phyloP scores from a whole-genome alignment of 2,797 vertebrate species.

The Selene dorsalis region DNA sequence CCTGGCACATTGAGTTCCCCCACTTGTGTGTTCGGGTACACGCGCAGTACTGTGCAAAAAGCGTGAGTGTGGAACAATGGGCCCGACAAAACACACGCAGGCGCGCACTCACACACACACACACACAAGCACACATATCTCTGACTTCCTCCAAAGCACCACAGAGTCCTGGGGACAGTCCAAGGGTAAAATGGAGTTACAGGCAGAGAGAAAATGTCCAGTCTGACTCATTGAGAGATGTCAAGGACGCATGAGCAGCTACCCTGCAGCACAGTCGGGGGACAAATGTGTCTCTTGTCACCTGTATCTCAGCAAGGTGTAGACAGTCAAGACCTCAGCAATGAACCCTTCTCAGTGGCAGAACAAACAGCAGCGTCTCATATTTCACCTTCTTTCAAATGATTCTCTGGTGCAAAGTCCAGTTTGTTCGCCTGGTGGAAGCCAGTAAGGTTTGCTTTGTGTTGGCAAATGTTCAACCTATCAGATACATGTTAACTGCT shows the following conservation, averaged over 20 bases:
- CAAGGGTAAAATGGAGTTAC: constrained; percentile 42
- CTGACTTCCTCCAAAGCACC: constrained; percentile 55
- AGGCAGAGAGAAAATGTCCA: constrained; percentile 11
- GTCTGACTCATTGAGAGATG: constrained; percentile 30
- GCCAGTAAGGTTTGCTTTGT: background rate
- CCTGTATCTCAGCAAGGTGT: background rate
- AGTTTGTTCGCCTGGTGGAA: background rate
- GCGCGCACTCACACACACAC: background rate
- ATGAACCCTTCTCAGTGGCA: background rate
- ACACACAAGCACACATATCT: constrained; percentile 28
- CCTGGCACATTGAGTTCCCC: constrained; percentile 42
- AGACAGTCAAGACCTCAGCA: background rate
- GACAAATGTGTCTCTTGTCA: constrained; percentile 12
- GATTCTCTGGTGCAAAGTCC: background rate
- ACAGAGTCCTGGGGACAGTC: constrained; percentile 51
- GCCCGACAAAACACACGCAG: constrained; percentile 30
- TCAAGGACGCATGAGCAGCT: constrained; percentile 48
- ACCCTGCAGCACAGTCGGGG: background rate
- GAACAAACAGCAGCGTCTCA: background rate
- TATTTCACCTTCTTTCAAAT: background rate
- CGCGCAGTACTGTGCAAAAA: constrained; percentile 33
- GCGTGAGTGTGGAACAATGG: constrained; percentile 55
- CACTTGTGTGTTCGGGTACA: constrained; percentile 17
- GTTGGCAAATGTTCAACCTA: no score
- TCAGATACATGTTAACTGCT: background rate